Base-by-base conservation (phyloP, 1,140 invertebrate species). In the Microplitis demolitor region DNA sequence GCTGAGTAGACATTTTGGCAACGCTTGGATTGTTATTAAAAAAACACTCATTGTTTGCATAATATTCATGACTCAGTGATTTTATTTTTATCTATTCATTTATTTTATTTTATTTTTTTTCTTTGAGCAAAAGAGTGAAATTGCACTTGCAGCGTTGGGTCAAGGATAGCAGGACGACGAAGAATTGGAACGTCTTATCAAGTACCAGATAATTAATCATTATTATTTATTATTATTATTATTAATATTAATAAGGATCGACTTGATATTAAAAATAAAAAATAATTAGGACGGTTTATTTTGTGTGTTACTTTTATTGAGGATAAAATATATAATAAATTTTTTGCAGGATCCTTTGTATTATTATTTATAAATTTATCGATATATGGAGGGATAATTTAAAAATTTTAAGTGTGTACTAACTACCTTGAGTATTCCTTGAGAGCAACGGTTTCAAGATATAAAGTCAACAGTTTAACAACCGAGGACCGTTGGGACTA, bases 11-110 rank as follows among this genome's bases (percentile, higher is more conserved):
- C 34, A 45, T 70, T 68, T 58, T 51, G 35, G 66, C 37, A 45
- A 33, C 58, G 68, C 58, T 62, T 70, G 56, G 39, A 70, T 70
- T 70, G 58, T 60, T 24, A 35, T 16, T 51, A 35, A 56, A 68
- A 24, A 37, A 68, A 68, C 56, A 31, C 24, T 4, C 3, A 34
- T 37, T 34, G 54, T 58, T 54, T 45, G 39, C 39, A n/a, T 16
- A 53, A 56, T 35, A 35, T 34, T 34, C 33, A 68, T 56, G 50
- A 35, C 14, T 68, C n/a, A 56, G 24, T 56, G 53, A 56, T 56
- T 56, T 33, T 33, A 60, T 24, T 33, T 13, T 60, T 31, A 60
- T 60, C 4, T 31, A 31, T 56, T 16, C 3, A 16, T n/a, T 56
- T 16, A 5, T 9, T 14, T 14, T 56, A 5, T 60, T 13, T 8